Base-by-base conservation (phyloP, 2,113 vertebrate species). In the Cheirogaleus medius region DNA sequence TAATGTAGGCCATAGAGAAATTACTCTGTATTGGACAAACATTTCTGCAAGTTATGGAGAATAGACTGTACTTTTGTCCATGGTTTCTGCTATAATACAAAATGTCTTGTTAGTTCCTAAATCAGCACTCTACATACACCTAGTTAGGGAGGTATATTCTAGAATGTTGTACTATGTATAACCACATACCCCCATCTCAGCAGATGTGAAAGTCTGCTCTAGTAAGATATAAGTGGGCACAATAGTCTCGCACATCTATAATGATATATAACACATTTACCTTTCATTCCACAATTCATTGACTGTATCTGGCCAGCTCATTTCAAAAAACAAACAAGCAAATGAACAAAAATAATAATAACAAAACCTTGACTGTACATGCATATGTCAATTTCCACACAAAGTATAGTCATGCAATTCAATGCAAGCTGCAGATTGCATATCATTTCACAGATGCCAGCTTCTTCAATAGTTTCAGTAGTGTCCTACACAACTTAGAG, bases 21-120 rank as follows among this genome's bases (percentile, higher is more conserved):
- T 80, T 56, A 34, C 9, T 8, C 3, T 64, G 27, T 73, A 44
- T 56, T 69, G 17, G 11, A 89, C 49, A 93, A 87, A 11, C 6
- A 89, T 90, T 92, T 95, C 63, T 95, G 39, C 27, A 92, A 95
- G n/a, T 6, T 44, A 87, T n/a, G 15, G 56, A 93, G 13, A 90
- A 60, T 58, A 76, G 4, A 77, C 2, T 56, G 25, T 52, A 63
- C 37, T 92, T 90, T 86, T 74, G 15, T 10, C 37, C 32, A n/a
- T 56, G 21, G 4, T 58, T 47, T 84, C 20, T 80, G 73, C 20
- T 77, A 3, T 47, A 77, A 92, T 29, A 86, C 54, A 44, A 32
- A 56, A 37, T 17, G 1, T 68, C 47, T 63, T 42, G 2, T 21
- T 78, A 91, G 63, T 71, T 93, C 23, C 68, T 81, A 71, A 92